A percentile compares a stretch with the other conserved stretches of the same genome.
These are phyloP conservation scores for Erpobdella octoculata DNA, from an alignment of 2,888 invertebrate genomes.

Conservation along the genomic window DNA sequence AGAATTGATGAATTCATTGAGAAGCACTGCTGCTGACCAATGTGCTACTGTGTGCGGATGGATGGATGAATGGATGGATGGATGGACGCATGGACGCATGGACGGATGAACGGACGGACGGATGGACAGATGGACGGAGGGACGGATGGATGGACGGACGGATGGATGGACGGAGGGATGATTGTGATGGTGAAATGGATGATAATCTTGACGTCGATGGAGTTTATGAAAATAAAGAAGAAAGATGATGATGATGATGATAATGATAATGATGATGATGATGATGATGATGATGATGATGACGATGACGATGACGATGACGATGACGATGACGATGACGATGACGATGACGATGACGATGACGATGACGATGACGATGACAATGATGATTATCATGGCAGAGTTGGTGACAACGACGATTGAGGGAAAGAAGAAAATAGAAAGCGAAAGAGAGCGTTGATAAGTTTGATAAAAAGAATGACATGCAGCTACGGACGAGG, in stretches of 20 bases:
- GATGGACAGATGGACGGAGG: too few species aligned
- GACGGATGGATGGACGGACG: too few species aligned
- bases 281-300: slow-evolving; percentile 7
- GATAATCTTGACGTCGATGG: too few species aligned
- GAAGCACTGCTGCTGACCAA: too few species aligned
- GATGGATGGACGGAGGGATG: too few species aligned
- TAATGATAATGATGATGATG: not conserved
- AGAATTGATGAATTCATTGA: too few species aligned
- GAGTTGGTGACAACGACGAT: not conserved
- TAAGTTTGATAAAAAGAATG: not conserved
- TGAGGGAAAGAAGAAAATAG: not conserved
- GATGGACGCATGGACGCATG: too few species aligned
- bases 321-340: not conserved
- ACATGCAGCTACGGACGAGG: not conserved
- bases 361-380: not conserved
- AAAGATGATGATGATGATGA: slow-evolving; percentile 7
- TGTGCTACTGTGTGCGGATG: too few species aligned
- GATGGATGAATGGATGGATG: too few species aligned
- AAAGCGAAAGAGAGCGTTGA: not conserved
- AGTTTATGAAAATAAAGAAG: too few species aligned
- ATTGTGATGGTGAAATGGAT: too few species aligned
- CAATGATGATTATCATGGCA: not conserved
- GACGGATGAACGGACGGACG: too few species aligned
- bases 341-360: not conserved
- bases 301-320: slow-evolving; percentile 12